Evolutionary conservation across 92 coral and sea anemone species (phyloP).

Genomic region (Heliopora coerulea): DNA sequence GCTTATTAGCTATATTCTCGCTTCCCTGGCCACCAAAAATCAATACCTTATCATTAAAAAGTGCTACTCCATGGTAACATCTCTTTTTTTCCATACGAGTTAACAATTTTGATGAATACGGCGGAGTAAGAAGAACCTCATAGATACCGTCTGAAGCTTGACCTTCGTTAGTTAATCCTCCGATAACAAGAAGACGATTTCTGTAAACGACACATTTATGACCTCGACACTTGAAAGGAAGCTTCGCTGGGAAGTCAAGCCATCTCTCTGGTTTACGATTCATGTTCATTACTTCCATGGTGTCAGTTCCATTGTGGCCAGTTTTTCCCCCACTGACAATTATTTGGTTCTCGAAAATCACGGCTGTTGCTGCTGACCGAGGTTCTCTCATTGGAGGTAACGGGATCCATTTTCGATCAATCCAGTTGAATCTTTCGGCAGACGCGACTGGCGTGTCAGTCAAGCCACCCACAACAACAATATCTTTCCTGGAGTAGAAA

Average conservation of each 20-base stretch:
- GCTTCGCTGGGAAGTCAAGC: constrained; percentile 8
- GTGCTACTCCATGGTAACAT: background rate
- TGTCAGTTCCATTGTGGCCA: background rate
- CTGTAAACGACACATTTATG: background rate
- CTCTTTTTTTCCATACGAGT: background rate
- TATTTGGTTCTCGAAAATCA: constrained; percentile 7
- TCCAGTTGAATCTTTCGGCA: constrained; percentile 1
- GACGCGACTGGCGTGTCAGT: background rate
- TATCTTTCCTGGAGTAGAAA: background rate
- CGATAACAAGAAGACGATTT: background rate
- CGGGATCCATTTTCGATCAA: background rate
- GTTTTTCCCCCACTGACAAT: background rate
- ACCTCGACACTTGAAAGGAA: background rate
- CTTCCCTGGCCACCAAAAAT: constrained; percentile 10
- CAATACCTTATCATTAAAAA: constrained; percentile 7
- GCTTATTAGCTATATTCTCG: too few species aligned
- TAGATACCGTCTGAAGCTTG: background rate
- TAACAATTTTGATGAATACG: constrained; percentile 1
- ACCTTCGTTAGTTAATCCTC: background rate
- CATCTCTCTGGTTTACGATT: background rate
- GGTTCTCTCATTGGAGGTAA: constrained; percentile 1
- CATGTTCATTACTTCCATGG: background rate
- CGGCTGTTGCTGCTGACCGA: background rate
- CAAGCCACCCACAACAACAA: background rate
- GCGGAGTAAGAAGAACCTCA: constrained; percentile 8